These are phyloP conservation scores for Cottus gobio DNA, from an alignment of 2,113 vertebrate genomes.

Conservation along the genomic window DNA sequence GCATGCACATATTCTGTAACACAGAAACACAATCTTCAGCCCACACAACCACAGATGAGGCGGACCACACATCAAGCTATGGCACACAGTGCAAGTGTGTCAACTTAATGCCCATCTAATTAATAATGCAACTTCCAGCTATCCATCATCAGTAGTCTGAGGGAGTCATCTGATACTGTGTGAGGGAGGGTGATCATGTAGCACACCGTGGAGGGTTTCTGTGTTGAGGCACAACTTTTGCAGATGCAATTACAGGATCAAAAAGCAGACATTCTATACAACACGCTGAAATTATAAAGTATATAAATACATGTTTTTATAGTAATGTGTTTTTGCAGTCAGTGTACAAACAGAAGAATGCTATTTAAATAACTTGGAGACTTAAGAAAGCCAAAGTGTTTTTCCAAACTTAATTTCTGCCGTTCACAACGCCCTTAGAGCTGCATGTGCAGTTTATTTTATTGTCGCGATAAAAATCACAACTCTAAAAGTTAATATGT, in stretches of 20 bases:
- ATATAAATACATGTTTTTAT: background rate
- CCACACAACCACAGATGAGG: conserved; percentile 38
- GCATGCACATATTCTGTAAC: conserved; percentile 27
- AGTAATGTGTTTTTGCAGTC: background rate
- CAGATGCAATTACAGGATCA: background rate
- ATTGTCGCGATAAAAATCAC: background rate
- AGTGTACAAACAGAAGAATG: background rate
- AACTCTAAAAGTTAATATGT: background rate
- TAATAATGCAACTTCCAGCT: conserved; percentile 66
- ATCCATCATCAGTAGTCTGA: conserved; percentile 44
- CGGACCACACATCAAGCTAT: conserved; percentile 56
- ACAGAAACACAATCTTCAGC: conserved; percentile 43
- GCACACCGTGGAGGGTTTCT: background rate
- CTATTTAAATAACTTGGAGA: background rate
- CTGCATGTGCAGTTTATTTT: background rate
- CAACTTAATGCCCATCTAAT: conserved; percentile 53
- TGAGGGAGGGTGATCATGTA: conserved; percentile 14
- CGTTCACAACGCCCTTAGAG: background rate
- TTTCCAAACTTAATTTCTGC: background rate
- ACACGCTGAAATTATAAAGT: background rate
- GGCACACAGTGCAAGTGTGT: conserved; percentile 26
- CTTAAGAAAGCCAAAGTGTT: conserved; percentile 5
- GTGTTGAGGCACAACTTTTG: conserved; percentile 8
- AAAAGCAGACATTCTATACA: background rate
- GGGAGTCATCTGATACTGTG: conserved; percentile 34